Base-by-base conservation (phyloP, 2,113 vertebrate genomes). In the Clinocottus analis region DNA sequence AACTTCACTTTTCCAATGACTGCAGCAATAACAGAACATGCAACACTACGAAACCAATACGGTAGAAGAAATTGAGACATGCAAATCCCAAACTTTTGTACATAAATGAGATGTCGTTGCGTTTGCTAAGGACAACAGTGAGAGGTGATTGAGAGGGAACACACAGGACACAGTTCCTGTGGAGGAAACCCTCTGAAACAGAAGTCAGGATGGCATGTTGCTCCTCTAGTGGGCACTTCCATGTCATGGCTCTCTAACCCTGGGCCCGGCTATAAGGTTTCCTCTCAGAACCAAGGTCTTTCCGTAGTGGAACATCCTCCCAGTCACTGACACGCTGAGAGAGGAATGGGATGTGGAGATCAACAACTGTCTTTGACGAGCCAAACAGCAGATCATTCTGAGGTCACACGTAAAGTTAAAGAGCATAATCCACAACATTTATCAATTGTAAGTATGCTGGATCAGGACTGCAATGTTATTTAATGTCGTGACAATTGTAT, bases 241-340 rank as follows among this genome's bases (percentile, higher is more conserved):
- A 91, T 90, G 92, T 93, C 91, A 87, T 29, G 73, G 86, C 85
- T 87, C 89, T 80, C 67, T 77, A 85, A 83, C 66, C 78, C 84
- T 29, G 47, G 62, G 77, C 77, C 79, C 80, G 43, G 35, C 77
- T 86, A 80, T 75, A 72, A 92, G 82, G 86, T 86, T 94, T 94
- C 94, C 94, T 91, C 85, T 80, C 86, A 68, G 79, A 92, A 83
- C 81, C 93, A 93, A 93, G 88, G 91, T 92, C 94, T 93, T 94
- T 92, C 93, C 91, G 59, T 84, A 81, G 77, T 69, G 90, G 91
- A 86, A 93, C 90, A 93, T 94, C 94, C 94, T 92, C 81, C 74
- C 72, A 87, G 75, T 84, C 47, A 75, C 83, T 29, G 72, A 69
- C 39, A 64, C 80, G 53, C 78, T 45, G 53, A 80, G 66, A 62